Base-by-base conservation (phyloP, 1,140 invertebrate genomes). In the Triops cancriformis region DNA sequence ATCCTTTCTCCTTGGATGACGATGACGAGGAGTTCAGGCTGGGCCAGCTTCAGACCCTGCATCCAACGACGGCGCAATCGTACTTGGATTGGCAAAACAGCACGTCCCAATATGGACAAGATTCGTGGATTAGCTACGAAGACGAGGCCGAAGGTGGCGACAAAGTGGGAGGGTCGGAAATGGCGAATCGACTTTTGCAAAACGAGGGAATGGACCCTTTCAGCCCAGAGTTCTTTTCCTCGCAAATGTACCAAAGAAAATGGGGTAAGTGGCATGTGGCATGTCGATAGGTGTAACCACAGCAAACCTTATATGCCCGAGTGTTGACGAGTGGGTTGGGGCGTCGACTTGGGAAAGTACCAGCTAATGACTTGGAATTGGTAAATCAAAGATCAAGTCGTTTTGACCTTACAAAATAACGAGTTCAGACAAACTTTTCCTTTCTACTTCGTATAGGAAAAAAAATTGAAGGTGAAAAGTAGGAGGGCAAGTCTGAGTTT, bases 31-130 rank as follows among this genome's bases (percentile, higher is more conserved):
- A 64, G 10, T 64, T 64, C 51, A 64, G 10, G 51, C 51, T 64
- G 51, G 10, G 23, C 14, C 51, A 64, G 18, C 5, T 23, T 6
- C 51, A 23, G 18, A 64, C 18, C 10, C 14, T 23, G 18, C 10
- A 23, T 64, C 14, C 6, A 23, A 64, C 51, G 1, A 14, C 51
- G 14, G 51, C 51, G 23, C 51, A 64, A 64, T 64, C 51, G 1
- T 64, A 64, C 51, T 64, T 64, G 51, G 51, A 64, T 64, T 64
- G 51, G 51, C 51, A 64, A 64, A 64, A n/a, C 51, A 64, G 51
- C 51, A 64, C 51, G 51, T 64, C 51, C 14, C 51, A 64, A 23
- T 64, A 23, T 23, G 23, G 51, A 18, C 51, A 64, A 14, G 51
- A 64, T 23, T 64, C 51, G 14, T 64, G 51, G 51, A 64, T 4